Evolutionary conservation across 2,113 vertebrate genomes (phyloP).

Genomic region (Spea multiplicata): DNA sequence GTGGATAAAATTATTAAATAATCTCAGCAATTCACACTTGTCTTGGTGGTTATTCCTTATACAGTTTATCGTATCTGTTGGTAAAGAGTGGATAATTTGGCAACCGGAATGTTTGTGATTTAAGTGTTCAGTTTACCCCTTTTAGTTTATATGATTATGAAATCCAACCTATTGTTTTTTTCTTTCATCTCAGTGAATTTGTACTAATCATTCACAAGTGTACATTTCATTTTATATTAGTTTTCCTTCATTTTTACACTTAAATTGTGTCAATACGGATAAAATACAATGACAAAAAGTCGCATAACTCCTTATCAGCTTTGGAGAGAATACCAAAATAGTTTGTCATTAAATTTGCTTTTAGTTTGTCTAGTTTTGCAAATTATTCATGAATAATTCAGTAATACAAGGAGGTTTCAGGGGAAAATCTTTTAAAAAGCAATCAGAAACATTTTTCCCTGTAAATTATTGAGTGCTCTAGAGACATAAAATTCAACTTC

Average conservation of each 20-base stretch:
- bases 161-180: too few species aligned
- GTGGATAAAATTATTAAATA: too few species aligned
- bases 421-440: constrained; percentile 48
- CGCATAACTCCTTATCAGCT: constrained; percentile 36
- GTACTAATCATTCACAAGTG: not conserved
- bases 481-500: constrained; percentile 37
- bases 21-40: too few species aligned
- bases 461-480: constrained; percentile 48
- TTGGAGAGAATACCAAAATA: constrained; percentile 28
- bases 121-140: too few species aligned
- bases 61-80: too few species aligned
- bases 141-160: too few species aligned
- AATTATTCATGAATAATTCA: constrained; percentile 48
- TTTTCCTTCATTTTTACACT: constrained; percentile 3
- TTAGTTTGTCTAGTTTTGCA: constrained; percentile 44
- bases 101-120: too few species aligned
- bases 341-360: constrained; percentile 46
- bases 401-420: constrained; percentile 43
- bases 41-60: too few species aligned
- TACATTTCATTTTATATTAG: not conserved
- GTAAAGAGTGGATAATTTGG: too few species aligned
- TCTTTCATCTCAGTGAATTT: not conserved
- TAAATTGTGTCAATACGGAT: constrained; percentile 16
- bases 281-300: constrained; percentile 24
- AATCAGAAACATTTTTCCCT: constrained; percentile 46